Evolutionary conservation across 2,113 vertebrate species (phyloP).

Genomic region (Aramus guarauna): DNA sequence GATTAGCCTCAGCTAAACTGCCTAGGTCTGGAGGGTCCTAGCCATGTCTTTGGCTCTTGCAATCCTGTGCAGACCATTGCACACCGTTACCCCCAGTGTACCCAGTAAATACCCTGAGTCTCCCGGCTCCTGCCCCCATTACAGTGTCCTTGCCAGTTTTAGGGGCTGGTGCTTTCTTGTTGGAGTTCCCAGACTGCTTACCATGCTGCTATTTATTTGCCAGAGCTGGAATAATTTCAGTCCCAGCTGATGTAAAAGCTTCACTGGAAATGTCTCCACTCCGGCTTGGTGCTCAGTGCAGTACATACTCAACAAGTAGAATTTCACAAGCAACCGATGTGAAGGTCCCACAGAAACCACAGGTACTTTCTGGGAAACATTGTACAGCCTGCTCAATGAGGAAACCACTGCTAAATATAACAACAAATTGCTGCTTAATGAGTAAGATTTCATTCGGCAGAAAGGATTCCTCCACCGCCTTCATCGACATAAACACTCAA

Average conservation of each 20-base stretch:
- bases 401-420: neutral
- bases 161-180: neutral
- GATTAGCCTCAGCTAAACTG: neutral
- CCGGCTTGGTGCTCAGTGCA: fast-evolving
- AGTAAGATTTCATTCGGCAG: neutral
- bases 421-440: neutral
- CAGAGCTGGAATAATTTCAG: neutral
- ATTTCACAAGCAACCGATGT: neutral
- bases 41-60: fast-evolving
- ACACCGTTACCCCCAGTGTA: fast-evolving
- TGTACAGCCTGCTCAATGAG: neutral
- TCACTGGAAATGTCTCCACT: neutral
- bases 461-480: neutral
- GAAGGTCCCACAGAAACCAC: neutral
- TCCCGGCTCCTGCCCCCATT: neutral
- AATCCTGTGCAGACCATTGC: neutral
- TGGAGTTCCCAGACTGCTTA: neutral
- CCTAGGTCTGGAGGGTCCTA: neutral
- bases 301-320: neutral
- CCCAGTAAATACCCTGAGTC: fast-evolving
- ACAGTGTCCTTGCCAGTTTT: neutral
- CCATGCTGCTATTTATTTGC: neutral
- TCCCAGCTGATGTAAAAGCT: neutral
- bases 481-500: neutral
- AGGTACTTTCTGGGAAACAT: neutral